Percentiles rank a stretch among this genome's conserved stretches.
These are phyloP conservation scores for Plestiodon gilberti DNA, from an alignment of 2,113 vertebrate species.

Conservation along the genomic window DNA sequence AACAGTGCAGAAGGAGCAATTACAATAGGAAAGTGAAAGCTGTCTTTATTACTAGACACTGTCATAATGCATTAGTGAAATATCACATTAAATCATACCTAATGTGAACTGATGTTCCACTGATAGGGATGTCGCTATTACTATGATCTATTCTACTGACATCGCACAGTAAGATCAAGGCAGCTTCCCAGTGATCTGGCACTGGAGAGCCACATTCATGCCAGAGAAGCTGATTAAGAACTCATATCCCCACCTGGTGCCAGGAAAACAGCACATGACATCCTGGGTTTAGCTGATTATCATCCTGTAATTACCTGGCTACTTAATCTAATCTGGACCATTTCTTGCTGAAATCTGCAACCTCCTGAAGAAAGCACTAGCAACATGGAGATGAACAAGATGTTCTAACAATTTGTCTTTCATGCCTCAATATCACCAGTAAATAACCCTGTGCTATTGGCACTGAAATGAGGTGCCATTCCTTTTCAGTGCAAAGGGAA, in stretches of 20 bases:
- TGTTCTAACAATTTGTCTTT: fast-evolving
- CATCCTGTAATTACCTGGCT: constrained; percentile 20
- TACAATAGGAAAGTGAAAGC: constrained; percentile 2
- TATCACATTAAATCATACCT: constrained; percentile 47
- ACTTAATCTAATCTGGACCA: constrained; percentile 13
- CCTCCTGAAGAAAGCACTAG: neutral
- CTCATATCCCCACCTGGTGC: constrained; percentile 47
- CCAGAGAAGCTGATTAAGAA: constrained; percentile 58
- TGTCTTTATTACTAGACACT: constrained; percentile 41
- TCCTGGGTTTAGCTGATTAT: constrained; percentile 15
- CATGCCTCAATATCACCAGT: neutral
- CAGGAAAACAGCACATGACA: constrained; percentile 36
- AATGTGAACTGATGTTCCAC: constrained; percentile 64
- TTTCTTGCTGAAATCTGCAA: neutral
- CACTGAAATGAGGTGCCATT: neutral
- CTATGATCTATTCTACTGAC: constrained; percentile 57
- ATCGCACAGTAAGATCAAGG: constrained; percentile 50
- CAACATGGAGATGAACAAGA: neutral
- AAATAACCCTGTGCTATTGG: neutral
- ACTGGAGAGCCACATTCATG: neutral
- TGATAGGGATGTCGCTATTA: constrained; percentile 49
- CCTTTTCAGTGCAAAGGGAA: no score
- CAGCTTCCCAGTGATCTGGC: constrained; percentile 61
- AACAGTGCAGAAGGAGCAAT: neutral
- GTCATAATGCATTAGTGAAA: constrained; percentile 66